phyloP scores from a whole-genome alignment of 53 echinoderm and acorn worm species.

The Antedon mediterranea region DNA sequence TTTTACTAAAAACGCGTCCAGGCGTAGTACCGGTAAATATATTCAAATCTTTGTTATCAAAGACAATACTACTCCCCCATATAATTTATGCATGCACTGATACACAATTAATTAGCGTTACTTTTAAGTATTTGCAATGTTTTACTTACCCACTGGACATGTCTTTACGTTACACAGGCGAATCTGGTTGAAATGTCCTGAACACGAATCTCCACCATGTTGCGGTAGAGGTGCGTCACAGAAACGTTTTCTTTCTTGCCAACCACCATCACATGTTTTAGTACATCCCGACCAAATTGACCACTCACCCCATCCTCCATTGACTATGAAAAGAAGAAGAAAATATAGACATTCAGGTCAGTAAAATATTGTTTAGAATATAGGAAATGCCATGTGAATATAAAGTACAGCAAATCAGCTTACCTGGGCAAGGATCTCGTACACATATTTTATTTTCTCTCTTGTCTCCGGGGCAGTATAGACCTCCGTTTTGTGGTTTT shows the following conservation, averaged over 20 bases:
- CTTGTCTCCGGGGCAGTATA: constrained; percentile 41
- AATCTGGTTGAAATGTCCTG: constrained; percentile 23
- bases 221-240: constrained; percentile 74
- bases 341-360: too few relatives aligned
- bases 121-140: neutral
- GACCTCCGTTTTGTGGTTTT: constrained; percentile 76
- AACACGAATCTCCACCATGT: constrained; percentile 57
- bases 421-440: constrained; percentile 77
- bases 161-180: constrained; percentile 65
- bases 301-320: constrained; percentile 72
- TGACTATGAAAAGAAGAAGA: constrained; percentile 31
- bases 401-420: too few relatives aligned
- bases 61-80: too few relatives aligned
- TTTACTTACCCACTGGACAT: constrained; percentile 81
- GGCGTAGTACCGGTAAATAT: too few relatives aligned
- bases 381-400: too few relatives aligned
- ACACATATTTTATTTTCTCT: constrained; percentile 52
- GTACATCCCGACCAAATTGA: constrained; percentile 76
- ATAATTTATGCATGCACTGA: too few relatives aligned
- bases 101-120: neutral
- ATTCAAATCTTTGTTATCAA: too few relatives aligned
- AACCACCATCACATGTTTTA: constrained; percentile 83
- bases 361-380: too few relatives aligned
- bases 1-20: too few relatives aligned
- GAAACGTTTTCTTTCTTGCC: constrained; percentile 44